These are phyloP conservation scores for Resseliella maxima DNA, from an alignment of 2,888 invertebrate species.

Conservation along the genomic window DNA sequence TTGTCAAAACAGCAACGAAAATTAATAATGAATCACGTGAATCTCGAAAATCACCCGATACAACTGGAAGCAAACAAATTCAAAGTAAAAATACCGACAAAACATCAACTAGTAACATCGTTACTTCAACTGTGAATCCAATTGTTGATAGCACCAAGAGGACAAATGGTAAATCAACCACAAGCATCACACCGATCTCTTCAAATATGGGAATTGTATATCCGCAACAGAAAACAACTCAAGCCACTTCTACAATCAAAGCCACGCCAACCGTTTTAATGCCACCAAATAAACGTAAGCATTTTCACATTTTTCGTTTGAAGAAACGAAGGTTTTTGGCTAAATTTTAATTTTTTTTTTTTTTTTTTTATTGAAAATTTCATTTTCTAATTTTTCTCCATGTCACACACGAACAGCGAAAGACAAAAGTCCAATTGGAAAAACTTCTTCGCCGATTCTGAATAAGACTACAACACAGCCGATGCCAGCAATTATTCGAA, in stretches of 20 bases:
- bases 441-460: background rate
- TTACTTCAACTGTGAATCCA: background rate
- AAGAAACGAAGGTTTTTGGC: too few relatives aligned
- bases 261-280: background rate
- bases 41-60: background rate
- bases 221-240: background rate
- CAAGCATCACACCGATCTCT: background rate
- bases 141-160: background rate
- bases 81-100: background rate
- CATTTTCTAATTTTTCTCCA: background rate
- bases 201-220: slow-evolving; percentile 47
- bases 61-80: background rate
- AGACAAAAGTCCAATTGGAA: background rate
- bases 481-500: background rate
- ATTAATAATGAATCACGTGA: background rate
- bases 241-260: background rate
- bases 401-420: too few relatives aligned
- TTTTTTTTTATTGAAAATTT: background rate
- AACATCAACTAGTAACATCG: background rate
- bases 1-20: background rate
- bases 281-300: background rate
- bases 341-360: background rate
- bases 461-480: background rate
- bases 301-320: too few relatives aligned
- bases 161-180: background rate